Percentiles rank a stretch among this genome's conserved stretches.
Evolutionary conservation across 92 coral and sea anemone species (phyloP).

Genomic region (Parazoanthus darwini): DNA sequence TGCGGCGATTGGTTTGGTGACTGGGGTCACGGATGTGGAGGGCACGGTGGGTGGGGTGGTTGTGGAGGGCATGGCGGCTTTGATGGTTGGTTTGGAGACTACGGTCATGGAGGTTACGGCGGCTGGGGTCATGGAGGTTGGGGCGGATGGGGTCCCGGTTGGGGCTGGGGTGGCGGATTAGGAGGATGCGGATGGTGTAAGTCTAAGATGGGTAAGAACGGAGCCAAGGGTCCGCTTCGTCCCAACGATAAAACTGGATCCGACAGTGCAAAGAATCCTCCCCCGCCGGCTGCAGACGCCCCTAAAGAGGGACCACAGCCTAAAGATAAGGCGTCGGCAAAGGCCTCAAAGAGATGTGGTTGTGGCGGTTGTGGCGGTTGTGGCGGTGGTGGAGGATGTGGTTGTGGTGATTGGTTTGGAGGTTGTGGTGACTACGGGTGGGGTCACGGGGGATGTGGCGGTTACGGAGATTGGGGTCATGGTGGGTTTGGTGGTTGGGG

Average conservation of each 20-base stretch:
- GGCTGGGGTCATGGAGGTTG: constrained; percentile 52
- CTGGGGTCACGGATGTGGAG: constrained; percentile 16
- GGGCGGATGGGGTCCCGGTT: constrained; percentile 42
- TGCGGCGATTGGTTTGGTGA: background rate
- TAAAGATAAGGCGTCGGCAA: constrained; percentile 10
- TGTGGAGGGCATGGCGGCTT: constrained; percentile 38
- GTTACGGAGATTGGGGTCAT: constrained; percentile 48
- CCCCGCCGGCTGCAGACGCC: constrained; percentile 16
- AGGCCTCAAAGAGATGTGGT: constrained; percentile 42
- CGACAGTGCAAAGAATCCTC: background rate
- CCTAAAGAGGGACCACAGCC: background rate
- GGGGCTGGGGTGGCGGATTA: constrained; percentile 49
- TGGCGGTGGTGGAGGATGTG: constrained; percentile 39
- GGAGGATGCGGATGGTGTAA: constrained; percentile 61
- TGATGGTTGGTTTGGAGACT: constrained; percentile 46
- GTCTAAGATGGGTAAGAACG: constrained; percentile 64
- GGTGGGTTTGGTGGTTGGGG: constrained; percentile 55
- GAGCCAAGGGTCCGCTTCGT: constrained; percentile 15
- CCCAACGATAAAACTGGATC: background rate
- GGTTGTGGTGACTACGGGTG: constrained; percentile 48
- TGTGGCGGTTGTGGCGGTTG: constrained; percentile 44
- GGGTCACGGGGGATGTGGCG: constrained; percentile 60
- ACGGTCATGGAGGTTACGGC: constrained; percentile 55
- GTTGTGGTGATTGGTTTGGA: constrained; percentile 48
- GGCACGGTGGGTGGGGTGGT: constrained; percentile 43